phyloP scores from a whole-genome alignment of 1,140 invertebrate genomes.

The Nasonia vitripennis region DNA sequence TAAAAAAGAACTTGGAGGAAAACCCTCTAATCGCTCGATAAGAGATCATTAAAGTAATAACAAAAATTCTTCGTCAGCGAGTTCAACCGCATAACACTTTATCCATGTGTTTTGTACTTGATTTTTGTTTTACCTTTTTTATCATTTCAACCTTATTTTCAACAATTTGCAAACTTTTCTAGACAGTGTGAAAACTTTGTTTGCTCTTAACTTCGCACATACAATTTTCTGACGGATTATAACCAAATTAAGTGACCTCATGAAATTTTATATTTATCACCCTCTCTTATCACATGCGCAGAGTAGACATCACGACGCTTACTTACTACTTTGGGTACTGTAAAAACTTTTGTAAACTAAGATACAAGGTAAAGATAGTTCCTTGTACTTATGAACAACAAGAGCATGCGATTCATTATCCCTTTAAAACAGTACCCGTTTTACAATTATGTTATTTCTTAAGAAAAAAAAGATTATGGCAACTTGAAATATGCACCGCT shows the following conservation, averaged over 20 bases:
- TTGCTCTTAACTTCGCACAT: conserved; percentile 24
- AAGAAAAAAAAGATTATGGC: conserved; percentile 30
- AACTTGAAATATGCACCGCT: conserved; percentile 47
- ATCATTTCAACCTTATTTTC: conserved; percentile 15
- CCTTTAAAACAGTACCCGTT: conserved; percentile 12
- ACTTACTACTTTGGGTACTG: conserved; percentile 32
- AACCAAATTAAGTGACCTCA: conserved; percentile 23
- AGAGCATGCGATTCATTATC: conserved; percentile 13
- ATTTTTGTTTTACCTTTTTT: conserved; percentile 37
- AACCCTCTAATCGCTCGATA: conserved; percentile 10
- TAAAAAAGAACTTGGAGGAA: conserved; percentile 26
- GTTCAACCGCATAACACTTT: conserved; percentile 9
- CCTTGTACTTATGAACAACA: conserved; percentile 15
- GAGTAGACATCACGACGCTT: conserved; percentile 38
- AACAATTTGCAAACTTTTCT: conserved; percentile 29
- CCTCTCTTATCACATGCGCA: conserved; percentile 46
- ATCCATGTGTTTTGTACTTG: conserved; percentile 26
- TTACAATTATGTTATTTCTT: conserved; percentile 23
- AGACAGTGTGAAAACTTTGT: conserved; percentile 4
- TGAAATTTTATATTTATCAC: conserved; percentile 44
- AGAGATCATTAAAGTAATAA: conserved; percentile 26
- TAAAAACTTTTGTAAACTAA: conserved; percentile 35
- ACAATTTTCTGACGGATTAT: conserved; percentile 28
- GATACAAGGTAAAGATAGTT: conserved; percentile 11
- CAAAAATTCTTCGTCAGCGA: conserved; percentile 3